Evolutionary conservation across 2,888 invertebrate species (phyloP).

Genomic region (Mesoligia furuncula): DNA sequence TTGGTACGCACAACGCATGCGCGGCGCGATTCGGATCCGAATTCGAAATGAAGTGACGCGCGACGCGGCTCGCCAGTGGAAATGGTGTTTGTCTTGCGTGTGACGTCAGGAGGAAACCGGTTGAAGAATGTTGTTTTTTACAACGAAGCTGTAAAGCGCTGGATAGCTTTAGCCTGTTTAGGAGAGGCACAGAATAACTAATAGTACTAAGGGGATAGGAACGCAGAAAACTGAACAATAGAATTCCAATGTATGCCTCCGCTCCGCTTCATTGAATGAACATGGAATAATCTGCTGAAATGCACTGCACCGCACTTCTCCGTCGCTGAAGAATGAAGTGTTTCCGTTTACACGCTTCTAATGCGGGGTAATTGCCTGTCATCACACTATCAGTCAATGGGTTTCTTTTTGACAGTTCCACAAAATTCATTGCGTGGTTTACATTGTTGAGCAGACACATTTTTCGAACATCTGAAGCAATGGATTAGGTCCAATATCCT

Average conservation of each 20-base stretch:
- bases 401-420: no score
- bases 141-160: slow-evolving; percentile 42
- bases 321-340: not conserved
- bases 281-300: not conserved
- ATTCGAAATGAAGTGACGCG: slow-evolving; percentile 65
- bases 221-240: not conserved
- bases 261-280: no score
- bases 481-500: no score
- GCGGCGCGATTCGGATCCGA: slow-evolving; percentile 46
- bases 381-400: no score
- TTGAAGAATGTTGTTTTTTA: slow-evolving; percentile 45
- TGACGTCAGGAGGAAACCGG: slow-evolving; percentile 72
- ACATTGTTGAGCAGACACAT: no score
- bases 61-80: slow-evolving; percentile 33
- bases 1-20: slow-evolving; percentile 49
- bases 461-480: no score
- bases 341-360: not conserved
- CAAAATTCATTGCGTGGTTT: no score
- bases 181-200: no score
- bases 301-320: not conserved
- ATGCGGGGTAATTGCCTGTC: no score
- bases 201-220: not conserved
- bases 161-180: not conserved
- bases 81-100: slow-evolving; percentile 57
- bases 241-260: not conserved